These are phyloP conservation scores for Blastobasis adustella DNA, from an alignment of 2,888 invertebrate species.

Conservation along the genomic window DNA sequence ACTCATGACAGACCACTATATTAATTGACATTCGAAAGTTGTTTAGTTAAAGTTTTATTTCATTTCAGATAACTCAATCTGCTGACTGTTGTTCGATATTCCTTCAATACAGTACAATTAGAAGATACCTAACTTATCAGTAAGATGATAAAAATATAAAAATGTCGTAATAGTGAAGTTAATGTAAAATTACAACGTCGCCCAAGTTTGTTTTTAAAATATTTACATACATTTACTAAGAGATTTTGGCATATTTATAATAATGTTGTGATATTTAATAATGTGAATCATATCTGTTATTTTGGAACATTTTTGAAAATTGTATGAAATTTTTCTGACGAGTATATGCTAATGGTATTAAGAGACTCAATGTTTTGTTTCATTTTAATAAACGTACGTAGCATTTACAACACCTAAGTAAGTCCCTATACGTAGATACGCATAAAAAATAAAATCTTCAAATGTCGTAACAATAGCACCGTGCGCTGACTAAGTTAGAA, in stretches of 20 bases:
- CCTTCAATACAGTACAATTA: constrained; percentile 20
- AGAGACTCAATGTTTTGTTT: constrained; percentile 33
- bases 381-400: neutral
- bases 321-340: constrained; percentile 66
- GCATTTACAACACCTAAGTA: too few relatives aligned
- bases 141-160: constrained; percentile 36
- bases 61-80: constrained; percentile 31
- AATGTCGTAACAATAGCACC: neutral
- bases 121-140: constrained; percentile 29
- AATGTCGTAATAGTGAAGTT: constrained; percentile 49
- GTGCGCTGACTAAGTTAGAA: too few relatives aligned
- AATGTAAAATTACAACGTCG: constrained; percentile 60
- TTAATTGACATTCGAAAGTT: too few relatives aligned
- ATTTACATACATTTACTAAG: constrained; percentile 62
- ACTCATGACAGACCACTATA: too few relatives aligned
- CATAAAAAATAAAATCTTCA: neutral
- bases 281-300: constrained; percentile 64
- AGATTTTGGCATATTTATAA: constrained; percentile 62
- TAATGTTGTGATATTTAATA: constrained; percentile 64
- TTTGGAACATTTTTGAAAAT: constrained; percentile 62
- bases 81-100: constrained; percentile 22
- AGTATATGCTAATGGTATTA: constrained; percentile 55
- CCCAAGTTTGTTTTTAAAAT: constrained; percentile 59
- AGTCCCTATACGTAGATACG: too few relatives aligned
- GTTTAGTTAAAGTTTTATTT: constrained; percentile 12